Percentiles rank a stretch among this genome's conserved stretches.
Evolutionary conservation across 53 echinoderm and acorn worm genomes (phyloP).

Genomic region (Pentamera pediparva): DNA sequence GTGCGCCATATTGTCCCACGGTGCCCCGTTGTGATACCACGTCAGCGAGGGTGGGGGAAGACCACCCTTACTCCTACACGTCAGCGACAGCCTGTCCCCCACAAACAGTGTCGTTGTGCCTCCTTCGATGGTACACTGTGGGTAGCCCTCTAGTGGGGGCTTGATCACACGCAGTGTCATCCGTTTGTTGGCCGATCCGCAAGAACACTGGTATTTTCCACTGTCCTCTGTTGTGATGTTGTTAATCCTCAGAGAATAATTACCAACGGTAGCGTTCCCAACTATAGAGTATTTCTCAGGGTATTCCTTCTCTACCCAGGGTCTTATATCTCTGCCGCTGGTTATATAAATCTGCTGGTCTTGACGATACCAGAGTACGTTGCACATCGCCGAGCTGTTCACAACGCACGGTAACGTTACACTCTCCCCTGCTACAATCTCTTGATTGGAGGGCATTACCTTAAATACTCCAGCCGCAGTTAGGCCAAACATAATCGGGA

Average conservation of each 20-base stretch:
- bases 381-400: not conserved
- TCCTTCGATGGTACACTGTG: constrained; percentile 50
- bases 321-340: constrained; percentile 22
- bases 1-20: constrained; percentile 2
- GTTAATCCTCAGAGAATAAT: constrained; percentile 54
- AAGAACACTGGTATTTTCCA: constrained; percentile 68
- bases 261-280: constrained; percentile 44
- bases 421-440: not conserved
- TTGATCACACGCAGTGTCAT: constrained; percentile 35
- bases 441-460: not conserved
- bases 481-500: too few species aligned
- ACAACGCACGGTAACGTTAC: constrained; percentile 2
- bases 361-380: constrained; percentile 17
- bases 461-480: not conserved
- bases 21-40: constrained; percentile 8
- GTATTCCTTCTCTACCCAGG: not conserved
- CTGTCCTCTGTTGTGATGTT: constrained; percentile 46
- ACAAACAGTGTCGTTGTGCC: constrained; percentile 26
- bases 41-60: constrained; percentile 44
- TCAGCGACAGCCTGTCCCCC: constrained; percentile 56
- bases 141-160: constrained; percentile 54
- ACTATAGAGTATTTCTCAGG: constrained; percentile 48
- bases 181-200: constrained; percentile 21
- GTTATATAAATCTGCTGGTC: constrained; percentile 1
- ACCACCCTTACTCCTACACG: constrained; percentile 62